Evolutionary conservation across 2,113 vertebrate genomes (phyloP), one percentile per base, ranked within the genome.

Genomic region (Sminthopsis crassicaudata): DNA sequence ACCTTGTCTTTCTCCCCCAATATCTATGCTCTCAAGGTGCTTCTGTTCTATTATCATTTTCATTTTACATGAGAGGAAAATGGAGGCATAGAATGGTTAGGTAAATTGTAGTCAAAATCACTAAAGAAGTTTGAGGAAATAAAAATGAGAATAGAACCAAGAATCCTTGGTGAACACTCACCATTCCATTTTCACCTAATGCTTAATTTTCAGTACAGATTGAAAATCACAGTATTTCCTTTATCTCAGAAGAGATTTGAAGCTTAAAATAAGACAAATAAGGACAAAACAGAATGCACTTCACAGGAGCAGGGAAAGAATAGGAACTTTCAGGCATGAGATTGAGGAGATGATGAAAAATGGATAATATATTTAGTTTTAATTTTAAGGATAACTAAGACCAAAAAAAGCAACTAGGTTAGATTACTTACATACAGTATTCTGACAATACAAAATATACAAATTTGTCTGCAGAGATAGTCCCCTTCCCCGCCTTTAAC

Each of bases 61-160:
- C 92, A 11, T 67, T 89, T 92, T 46, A 26, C 27, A 53, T 30
- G 25, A 23, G 25, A 5, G 57, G 22, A 30, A 19, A 91, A 94
- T 36, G 93, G 3, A 89, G 51, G 50, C 27, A 93, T 90, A 94
- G 91, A 90, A 67, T 12, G 3, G 30, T 92, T 60, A 46, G 92
- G 84, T 52, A 19, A 92, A 67, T 36, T 76, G 88, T 55, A 26
- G 26, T 92, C 89, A 92, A 91, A 54, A 91, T 46, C 26, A 91
- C 53, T 12, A 8, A 22, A 36, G 19, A 91, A 57, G 30, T 50
- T 16, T 51, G 2, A 14, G 12, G 26, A 8, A 57, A 55, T 48
- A 91, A 46, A 67, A 53, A 46, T 8, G 60, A 11, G 27, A 54
- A 30, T 16, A 54, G 55, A 94, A 53, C 36, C 52, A 92, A 92